phyloP scores from a whole-genome alignment of 1,140 invertebrate genomes.

The Probaryconus sp. region DNA sequence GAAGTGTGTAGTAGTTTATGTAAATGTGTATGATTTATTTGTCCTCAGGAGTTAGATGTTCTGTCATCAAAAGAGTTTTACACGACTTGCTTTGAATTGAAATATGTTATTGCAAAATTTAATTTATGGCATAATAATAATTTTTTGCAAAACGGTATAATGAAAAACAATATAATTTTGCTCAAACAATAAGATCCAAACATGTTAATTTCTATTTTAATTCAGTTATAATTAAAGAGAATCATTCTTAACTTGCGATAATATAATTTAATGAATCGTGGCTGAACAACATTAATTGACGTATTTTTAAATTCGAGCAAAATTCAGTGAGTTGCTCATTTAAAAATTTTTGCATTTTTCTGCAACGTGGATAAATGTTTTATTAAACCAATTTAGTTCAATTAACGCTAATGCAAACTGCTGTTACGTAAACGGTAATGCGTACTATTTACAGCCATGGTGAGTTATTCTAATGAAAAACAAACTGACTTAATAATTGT shows the following conservation, averaged over 20 bases:
- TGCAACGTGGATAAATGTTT: neutral
- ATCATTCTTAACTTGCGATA: no score
- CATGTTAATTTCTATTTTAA: no score
- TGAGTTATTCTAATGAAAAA: conserved; percentile 13
- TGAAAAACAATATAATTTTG: no score
- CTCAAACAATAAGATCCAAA: no score
- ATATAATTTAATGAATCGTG: no score
- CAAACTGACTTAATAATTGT: conserved; percentile 2
- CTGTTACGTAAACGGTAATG: conserved; percentile 16
- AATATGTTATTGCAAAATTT: no score
- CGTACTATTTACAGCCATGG: conserved; percentile 13
- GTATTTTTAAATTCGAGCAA: neutral
- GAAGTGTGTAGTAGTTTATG: conserved; percentile 4
- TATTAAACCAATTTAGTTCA: conserved; percentile 14
- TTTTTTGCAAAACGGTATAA: no score
- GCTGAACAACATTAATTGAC: no score
- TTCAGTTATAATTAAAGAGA: no score
- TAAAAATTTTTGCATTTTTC: no score
- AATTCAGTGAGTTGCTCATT: no score
- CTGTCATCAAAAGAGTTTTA: neutral
- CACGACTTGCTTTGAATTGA: neutral
- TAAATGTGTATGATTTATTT: neutral
- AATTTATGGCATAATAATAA: neutral
- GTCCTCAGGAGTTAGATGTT: neutral
- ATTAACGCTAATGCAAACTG: conserved; percentile 5